Base-by-base conservation (phyloP, 2,797 vertebrate species). In the Miichthys miiuy region DNA sequence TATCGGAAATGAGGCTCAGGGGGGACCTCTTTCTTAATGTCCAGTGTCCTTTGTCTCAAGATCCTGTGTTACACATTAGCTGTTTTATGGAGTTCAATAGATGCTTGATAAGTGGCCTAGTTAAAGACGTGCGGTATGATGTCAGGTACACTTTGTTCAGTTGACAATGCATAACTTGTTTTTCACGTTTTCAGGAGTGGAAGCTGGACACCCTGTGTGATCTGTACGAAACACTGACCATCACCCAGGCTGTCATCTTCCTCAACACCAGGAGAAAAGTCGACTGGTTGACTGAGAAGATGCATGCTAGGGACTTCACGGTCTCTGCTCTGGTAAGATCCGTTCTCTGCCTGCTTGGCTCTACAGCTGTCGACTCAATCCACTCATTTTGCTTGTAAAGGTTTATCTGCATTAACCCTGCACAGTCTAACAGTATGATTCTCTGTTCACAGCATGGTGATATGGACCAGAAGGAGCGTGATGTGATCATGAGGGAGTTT, bases 11-110 rank as follows among this genome's bases (percentile, higher is more conserved):
- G 97, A 93, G 95, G 82, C 95, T 79, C 9, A 95, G 96, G 91
- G 91, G 97, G 97, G 97, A 97, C 97, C 97, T 96, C 97, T 98
- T 98, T 98, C 96, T 96, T 95, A 98, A 98, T 99, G 97, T 99
- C 96, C 95, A 34, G 42, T 98, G 94, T 97, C 96, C 95, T 94
- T 76, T 61, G 95, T 95, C 96, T 96, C 85, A 79, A 95, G 95
- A 96, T 95, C 72, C 90, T 92, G 96, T 97, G 97, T 95, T 75
- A 97, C 95, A 98, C 1, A 20, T 48, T 11, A 25, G 5, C 23
- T 65, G 34, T 17, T 17, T 2, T 21, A 0, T 67, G 18, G 2
- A 7, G 4, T 51, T 13, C 8, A 38, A 38, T 55, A 14, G 6
- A 5, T 44, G 11, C 2, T 62, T 27, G 2, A 27, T 47, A 13